Conservation (phyloP, 1,140 invertebrate genomes). For the Amphibalanus amphitrite region DNA sequence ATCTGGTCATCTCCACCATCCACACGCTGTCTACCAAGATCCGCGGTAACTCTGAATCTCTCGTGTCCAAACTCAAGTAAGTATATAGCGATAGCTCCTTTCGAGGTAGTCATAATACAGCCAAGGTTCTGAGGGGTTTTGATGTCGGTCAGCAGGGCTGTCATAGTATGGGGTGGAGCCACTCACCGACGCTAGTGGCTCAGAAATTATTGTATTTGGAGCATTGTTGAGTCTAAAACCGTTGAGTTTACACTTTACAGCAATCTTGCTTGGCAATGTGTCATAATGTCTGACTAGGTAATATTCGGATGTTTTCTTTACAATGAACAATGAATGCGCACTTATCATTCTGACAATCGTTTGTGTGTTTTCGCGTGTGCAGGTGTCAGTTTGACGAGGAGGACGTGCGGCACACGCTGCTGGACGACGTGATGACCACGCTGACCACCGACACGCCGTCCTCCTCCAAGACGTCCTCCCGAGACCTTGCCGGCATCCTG, state of each 20-base stretch:
- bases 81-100: too few relatives aligned
- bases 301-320: background rate
- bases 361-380: background rate
- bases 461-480: constrained; percentile 23
- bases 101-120: too few relatives aligned
- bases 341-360: background rate
- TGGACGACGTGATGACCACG: constrained; percentile 27
- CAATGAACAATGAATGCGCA: background rate
- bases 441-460: constrained; percentile 16
- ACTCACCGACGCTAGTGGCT: too few relatives aligned
- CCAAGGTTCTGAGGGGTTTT: too few relatives aligned
- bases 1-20: constrained; percentile 38
- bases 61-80: constrained; percentile 36
- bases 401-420: constrained; percentile 25
- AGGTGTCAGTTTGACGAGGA: constrained; percentile 28
- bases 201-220: too few relatives aligned
- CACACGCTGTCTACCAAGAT: constrained; percentile 38
- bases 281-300: too few relatives aligned
- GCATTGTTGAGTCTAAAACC: too few relatives aligned
- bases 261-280: too few relatives aligned
- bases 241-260: too few relatives aligned
- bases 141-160: too few relatives aligned
- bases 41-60: constrained; percentile 29
- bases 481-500: constrained; percentile 37
- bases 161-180: too few relatives aligned